Conservation (phyloP, 2,113 vertebrate species). For the Jacana jacana region DNA sequence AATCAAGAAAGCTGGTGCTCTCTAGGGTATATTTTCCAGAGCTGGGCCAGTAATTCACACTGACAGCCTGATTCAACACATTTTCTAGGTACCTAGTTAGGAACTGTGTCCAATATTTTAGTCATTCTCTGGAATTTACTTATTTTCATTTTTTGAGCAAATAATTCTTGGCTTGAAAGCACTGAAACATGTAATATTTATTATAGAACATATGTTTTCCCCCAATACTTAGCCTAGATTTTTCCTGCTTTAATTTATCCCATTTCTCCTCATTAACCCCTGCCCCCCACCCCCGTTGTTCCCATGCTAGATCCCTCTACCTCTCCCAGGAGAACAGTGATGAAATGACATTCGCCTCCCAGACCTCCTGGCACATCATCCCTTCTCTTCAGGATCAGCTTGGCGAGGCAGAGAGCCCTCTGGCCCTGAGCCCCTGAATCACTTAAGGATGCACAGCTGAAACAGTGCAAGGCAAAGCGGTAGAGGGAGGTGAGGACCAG, state of each 20-base stretch:
- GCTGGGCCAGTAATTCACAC: not conserved
- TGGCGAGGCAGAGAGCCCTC: slow-evolving; percentile 2
- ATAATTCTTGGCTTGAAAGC: slow-evolving; percentile 26
- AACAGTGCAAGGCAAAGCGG: not conserved
- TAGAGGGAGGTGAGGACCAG: not conserved
- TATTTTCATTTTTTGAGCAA: not conserved
- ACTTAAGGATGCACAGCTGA: slow-evolving; percentile 39
- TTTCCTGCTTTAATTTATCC: slow-evolving; percentile 41
- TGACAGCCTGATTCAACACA: slow-evolving; percentile 17
- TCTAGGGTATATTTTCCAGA: slow-evolving; percentile 26
- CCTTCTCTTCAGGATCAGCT: slow-evolving; percentile 11
- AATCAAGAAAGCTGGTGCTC: slow-evolving; percentile 38
- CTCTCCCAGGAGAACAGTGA: slow-evolving; percentile 25
- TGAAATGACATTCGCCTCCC: slow-evolving; percentile 44
- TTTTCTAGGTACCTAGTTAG: slow-evolving; percentile 39
- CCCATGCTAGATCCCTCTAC: slow-evolving; percentile 34
- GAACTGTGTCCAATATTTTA: slow-evolving; percentile 11
- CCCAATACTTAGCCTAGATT: slow-evolving; percentile 22
- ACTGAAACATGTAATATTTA: slow-evolving; percentile 16
- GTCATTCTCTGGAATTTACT: slow-evolving; percentile 42
- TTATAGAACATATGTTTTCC: slow-evolving; percentile 37
- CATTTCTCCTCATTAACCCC: slow-evolving; percentile 46
- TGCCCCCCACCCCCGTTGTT: slow-evolving; percentile 30
- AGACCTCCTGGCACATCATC: slow-evolving; percentile 58
- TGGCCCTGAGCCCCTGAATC: not conserved